Evolutionary conservation across 92 coral and sea anemone species (phyloP), one percentile per base, ranked within the genome.

Genomic region (Metridium senile): DNA sequence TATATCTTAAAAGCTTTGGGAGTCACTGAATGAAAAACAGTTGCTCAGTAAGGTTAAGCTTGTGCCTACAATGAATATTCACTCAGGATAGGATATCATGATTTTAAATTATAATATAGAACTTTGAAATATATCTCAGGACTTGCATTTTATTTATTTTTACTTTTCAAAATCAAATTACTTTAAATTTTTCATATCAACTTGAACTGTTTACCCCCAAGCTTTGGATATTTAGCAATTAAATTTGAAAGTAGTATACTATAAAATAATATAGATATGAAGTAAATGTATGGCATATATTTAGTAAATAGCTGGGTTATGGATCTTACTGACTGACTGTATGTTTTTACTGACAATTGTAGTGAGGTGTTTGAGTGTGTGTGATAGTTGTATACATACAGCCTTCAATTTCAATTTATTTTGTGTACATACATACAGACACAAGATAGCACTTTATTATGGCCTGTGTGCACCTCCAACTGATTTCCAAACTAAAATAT

Each of bases 401-500:
- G 25, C 29, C n/a, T n/a, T n/a, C n/a, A n/a, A 7, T 27, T 63
- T 19, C 69, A 63, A 63, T 63, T 63, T 31, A 1, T 39, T 28
- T 28, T 13, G 45, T 1, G 69, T 63, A 11, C 28, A 26, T 63
- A 11, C 28, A 26, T 63, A 30, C 31, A 27, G 9, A 28, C 39
- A 63, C 45, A 63, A 63, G 69, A 63, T 20, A 18, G 27, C 69
- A 3, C 39, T 28, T 39, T 31, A 63, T 63, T 63, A 63, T 13
- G 6, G 49, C 13, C 39, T 28, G 10, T 31, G 31, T 63, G 1
- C 7, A 20, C 45, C n/a, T 63, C 43, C 45, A 63, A 29, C 69
- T 63, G 69, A 29, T 63, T 63, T 31, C 17, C 7, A 63, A 63
- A 63, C 45, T 10, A 63, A 2, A 63, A 63, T 63, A 63, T 63